Percentiles rank a stretch among this genome's conserved stretches.
Evolutionary conservation across 2,797 vertebrate genomes (phyloP).

Genomic region (Falco concolor): DNA sequence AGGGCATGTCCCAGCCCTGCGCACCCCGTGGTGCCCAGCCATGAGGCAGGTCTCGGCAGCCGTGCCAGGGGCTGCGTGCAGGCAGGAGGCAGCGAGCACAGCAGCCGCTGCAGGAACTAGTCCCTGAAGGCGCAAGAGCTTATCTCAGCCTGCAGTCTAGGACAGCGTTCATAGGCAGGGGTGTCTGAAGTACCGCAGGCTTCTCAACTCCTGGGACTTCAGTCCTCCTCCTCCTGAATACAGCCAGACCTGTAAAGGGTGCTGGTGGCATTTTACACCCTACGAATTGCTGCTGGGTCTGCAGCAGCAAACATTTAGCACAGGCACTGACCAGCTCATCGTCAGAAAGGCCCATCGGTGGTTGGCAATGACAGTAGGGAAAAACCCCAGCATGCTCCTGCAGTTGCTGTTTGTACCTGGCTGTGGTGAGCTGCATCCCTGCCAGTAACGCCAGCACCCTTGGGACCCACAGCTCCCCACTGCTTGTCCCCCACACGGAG

Average conservation of each 20-base stretch:
- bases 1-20: neutral
- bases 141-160: too few relatives aligned
- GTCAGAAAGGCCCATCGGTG: neutral
- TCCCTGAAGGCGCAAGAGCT: too few relatives aligned
- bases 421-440: neutral
- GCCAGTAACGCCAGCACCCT: neutral
- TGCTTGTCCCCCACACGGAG: neutral
- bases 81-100: neutral
- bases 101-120: neutral
- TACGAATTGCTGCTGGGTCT: neutral
- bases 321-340: neutral
- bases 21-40: rapidly evolving
- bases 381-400: neutral
- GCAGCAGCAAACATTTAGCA: neutral
- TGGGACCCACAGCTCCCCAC: neutral
- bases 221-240: neutral
- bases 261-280: neutral
- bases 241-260: neutral
- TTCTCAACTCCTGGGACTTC: neutral
- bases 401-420: neutral
- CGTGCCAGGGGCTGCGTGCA: neutral
- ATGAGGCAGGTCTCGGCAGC: neutral
- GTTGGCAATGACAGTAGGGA: neutral
- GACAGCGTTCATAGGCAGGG: too few relatives aligned
- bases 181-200: too few relatives aligned